Base-by-base conservation (phyloP, 2,113 vertebrate species). In the Vulpes vulpes region DNA sequence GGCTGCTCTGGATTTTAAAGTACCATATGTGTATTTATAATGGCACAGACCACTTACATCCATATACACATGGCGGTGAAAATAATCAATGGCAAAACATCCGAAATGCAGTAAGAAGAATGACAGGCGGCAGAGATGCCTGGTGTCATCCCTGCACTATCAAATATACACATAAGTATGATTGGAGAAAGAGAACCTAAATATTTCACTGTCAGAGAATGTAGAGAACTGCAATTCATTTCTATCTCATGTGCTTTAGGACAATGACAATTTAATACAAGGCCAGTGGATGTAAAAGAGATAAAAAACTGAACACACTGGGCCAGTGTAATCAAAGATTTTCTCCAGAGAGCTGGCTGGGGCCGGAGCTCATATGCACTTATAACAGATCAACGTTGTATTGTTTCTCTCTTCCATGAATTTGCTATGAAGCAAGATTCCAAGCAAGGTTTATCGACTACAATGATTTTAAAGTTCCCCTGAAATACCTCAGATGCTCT, bases 141-240 rank as follows among this genome's bases (percentile, higher is more conserved):
- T 97, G 97, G 98, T 99, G 98, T 99, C 99, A 99, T 98, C 98
- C 98, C 98, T 97, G 97, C 96, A 92, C 98, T 97, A 98, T 98
- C 98, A 99, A 98, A 99, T 98, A 99, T 95, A 99, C 99, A 98
- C 99, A 98, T 98, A 99, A 99, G 99, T 99, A 99, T 99, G 99
- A 99, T 82, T 99, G 99, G 99, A 99, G 99, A 99, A 99, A 99
- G 99, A 99, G 98, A 98, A 98, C 99, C 98, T 98, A 99, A 99
- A 99, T 99, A 99, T 99, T 99, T 99, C 99, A 99, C 99, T 99
- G 99, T 99, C 99, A 99, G 98, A 98, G 98, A 98, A 98, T 97
- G 98, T 98, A 96, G 96, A 98, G 98, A 98, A 98, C 98, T 91
- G 98, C 99, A 99, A 99, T 99, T 99, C 99, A 99, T 99, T 99